A percentile compares a stretch with the other conserved stretches of the same genome.
These are phyloP conservation scores for Imbricaverruca yamaguchii DNA, from an alignment of 2,888 invertebrate genomes.

Conservation along the genomic window DNA sequence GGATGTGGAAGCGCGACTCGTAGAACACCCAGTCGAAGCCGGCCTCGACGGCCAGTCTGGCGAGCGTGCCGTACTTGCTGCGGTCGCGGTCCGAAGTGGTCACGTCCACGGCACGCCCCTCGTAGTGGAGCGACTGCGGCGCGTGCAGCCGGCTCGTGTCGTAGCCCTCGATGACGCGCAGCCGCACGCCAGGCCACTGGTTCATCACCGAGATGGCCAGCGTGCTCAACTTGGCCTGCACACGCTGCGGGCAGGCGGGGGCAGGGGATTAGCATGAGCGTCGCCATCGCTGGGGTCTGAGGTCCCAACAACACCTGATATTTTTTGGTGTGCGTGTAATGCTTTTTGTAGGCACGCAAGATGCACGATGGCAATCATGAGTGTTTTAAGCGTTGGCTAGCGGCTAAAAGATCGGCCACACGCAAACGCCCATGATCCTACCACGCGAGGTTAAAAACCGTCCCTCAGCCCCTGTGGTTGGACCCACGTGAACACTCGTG, in stretches of 20 bases:
- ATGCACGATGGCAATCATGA: too few relatives aligned
- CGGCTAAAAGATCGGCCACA: too few relatives aligned
- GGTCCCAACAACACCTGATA: too few relatives aligned
- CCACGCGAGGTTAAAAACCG: too few relatives aligned
- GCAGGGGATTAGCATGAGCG: too few relatives aligned
- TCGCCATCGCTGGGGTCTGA: too few relatives aligned
- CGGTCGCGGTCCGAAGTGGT: conserved; percentile 89
- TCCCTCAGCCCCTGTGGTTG: too few relatives aligned
- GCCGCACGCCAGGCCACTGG: conserved; percentile 90
- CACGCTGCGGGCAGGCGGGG: conserved; percentile 56
- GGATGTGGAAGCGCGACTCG: conserved; percentile 87
- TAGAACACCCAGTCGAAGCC: conserved; percentile 99
- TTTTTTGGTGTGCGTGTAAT: too few relatives aligned
- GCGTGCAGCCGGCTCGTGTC: conserved; percentile 72
- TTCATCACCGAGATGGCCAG: conserved; percentile 95
- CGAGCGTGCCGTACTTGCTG: conserved; percentile 91
- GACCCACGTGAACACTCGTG: too few relatives aligned
- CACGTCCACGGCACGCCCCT: conserved; percentile 94
- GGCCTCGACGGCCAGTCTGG: conserved; percentile 87
- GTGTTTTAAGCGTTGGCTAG: too few relatives aligned
- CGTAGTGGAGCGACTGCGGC: conserved; percentile 84
- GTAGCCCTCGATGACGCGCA: conserved; percentile 93
- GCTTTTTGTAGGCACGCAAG: too few relatives aligned
- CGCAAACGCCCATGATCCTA: too few relatives aligned
- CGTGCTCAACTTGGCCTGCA: conserved; percentile 89